Percentiles rank a stretch among this genome's conserved stretches.
phyloP scores from a whole-genome alignment of 2,113 vertebrate species.

The Carassius carassius region DNA sequence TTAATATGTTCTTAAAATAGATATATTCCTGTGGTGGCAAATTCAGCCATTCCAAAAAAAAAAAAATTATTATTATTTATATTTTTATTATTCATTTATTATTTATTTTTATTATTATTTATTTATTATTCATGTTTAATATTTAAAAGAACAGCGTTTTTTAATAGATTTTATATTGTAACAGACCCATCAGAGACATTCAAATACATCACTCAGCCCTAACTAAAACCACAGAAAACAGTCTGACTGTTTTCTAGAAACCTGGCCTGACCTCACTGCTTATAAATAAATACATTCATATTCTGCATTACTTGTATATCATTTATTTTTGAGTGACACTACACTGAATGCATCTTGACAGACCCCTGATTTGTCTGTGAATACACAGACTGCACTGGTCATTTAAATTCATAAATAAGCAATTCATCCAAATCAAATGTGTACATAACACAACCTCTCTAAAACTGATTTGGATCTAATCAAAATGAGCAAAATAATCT shows the following conservation, averaged over 20 bases:
- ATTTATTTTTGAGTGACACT: slow-evolving; percentile 21
- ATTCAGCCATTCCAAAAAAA: too few relatives aligned
- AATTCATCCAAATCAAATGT: slow-evolving; percentile 13
- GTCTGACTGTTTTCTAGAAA: not conserved
- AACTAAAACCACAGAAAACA: not conserved
- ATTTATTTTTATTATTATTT: too few relatives aligned
- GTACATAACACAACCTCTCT: slow-evolving; percentile 26
- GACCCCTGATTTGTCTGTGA: slow-evolving; percentile 1
- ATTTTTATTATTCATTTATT: too few relatives aligned
- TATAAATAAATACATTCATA: not conserved
- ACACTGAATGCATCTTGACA: slow-evolving; percentile 23
- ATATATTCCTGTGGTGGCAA: not conserved
- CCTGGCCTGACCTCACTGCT: not conserved
- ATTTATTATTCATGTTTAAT: not conserved
- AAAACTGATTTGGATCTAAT: slow-evolving; percentile 14
- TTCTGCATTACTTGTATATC: slow-evolving; percentile 1
- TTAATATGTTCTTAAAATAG: not conserved
- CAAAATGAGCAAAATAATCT: slow-evolving; percentile 11
- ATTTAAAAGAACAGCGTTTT: not conserved
- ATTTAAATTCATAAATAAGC: slow-evolving; percentile 34
- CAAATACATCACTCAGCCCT: not conserved
- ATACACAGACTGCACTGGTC: not conserved
- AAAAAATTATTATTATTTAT: not conserved
- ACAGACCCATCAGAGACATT: not conserved
- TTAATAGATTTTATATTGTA: too few relatives aligned